Percentiles rank a stretch among this genome's conserved stretches.
These are phyloP conservation scores for cattle (Bos taurus) DNA, from an alignment of 2,113 vertebrate genomes.

Conservation along the genomic window DNA sequence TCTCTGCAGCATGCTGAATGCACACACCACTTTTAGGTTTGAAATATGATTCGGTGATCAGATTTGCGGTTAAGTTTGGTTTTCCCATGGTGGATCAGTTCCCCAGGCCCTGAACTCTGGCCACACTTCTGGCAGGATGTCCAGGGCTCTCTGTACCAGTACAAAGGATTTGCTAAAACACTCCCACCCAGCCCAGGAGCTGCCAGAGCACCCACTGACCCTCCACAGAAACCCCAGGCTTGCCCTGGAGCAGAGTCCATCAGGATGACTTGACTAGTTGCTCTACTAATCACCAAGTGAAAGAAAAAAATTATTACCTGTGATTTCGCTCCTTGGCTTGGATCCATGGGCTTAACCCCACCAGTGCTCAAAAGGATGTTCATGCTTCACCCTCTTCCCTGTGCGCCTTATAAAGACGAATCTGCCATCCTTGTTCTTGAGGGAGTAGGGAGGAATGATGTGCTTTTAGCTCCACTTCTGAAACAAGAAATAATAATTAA, in stretches of 20 bases:
- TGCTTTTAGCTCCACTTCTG: background rate
- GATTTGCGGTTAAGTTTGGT: background rate
- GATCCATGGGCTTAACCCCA: background rate
- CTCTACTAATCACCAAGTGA: background rate
- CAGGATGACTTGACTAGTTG: background rate
- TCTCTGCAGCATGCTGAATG: background rate
- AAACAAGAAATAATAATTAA: background rate
- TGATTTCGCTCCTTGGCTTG: background rate
- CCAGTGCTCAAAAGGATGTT: background rate
- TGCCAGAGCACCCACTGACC: too few species aligned
- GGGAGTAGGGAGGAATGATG: background rate
- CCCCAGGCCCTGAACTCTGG: background rate
- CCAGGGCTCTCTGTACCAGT: background rate
- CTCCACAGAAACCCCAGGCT: background rate
- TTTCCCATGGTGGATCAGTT: background rate
- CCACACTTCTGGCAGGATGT: background rate
- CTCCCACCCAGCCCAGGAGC: background rate
- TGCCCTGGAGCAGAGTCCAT: background rate
- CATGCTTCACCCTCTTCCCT: background rate
- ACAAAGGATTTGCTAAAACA: background rate
- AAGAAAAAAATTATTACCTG: background rate
- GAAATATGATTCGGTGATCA: background rate
- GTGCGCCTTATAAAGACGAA: background rate
- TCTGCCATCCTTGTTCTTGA: background rate
- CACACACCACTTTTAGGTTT: background rate